These are phyloP conservation scores for Epinephelus coioides DNA, from an alignment of 2,797 vertebrate species.

Conservation along the genomic window DNA sequence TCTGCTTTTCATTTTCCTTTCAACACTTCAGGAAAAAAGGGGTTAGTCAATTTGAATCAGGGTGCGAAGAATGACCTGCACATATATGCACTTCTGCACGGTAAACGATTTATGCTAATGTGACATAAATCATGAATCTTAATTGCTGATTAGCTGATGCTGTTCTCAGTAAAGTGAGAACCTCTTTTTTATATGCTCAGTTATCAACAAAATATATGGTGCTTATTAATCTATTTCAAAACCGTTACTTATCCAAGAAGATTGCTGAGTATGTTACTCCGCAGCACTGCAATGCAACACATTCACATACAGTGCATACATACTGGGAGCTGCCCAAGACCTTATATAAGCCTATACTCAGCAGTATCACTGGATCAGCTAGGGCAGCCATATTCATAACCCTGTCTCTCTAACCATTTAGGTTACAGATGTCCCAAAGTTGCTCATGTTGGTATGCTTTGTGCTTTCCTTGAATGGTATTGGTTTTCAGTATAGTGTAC, in stretches of 20 bases:
- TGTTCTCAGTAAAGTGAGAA: conserved; percentile 11
- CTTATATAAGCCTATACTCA: background rate
- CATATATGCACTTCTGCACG: conserved; percentile 32
- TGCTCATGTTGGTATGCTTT: background rate
- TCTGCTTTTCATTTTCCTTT: conserved; percentile 57
- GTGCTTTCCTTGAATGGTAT: conserved; percentile 12
- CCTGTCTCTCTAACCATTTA: background rate
- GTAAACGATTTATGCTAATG: conserved; percentile 55
- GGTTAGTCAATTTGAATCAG: conserved; percentile 25
- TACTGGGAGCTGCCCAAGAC: background rate
- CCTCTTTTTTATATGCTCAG: conserved; percentile 11
- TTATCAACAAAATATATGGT: conserved; percentile 41
- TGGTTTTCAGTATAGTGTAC: background rate
- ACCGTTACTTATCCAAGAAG: conserved; percentile 36
- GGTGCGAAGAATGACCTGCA: conserved; percentile 27
- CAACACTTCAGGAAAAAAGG: background rate
- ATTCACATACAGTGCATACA: conserved; percentile 26
- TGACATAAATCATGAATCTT: conserved; percentile 37
- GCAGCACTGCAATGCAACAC: conserved; percentile 33
- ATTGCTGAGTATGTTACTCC: conserved; percentile 53
- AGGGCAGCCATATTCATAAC: background rate
- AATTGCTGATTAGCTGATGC: conserved; percentile 56
- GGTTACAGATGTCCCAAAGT: background rate
- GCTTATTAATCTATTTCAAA: conserved; percentile 49
- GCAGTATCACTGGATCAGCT: conserved; percentile 6